Conservation (phyloP, 2,797 vertebrate genomes). For the Microcaecilia unicolor region DNA sequence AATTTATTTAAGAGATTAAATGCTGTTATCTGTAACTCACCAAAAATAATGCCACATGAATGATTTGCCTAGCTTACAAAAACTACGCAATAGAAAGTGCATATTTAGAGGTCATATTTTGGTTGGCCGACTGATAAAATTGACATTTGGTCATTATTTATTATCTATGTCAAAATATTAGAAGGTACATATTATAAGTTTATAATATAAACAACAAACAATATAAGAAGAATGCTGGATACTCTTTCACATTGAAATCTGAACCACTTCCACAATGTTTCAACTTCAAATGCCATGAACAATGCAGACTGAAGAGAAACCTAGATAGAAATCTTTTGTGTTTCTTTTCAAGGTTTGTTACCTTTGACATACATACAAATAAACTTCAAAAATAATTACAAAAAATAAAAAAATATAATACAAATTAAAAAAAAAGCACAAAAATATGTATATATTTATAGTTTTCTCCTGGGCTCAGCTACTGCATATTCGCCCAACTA, state of each 20-base stretch:
- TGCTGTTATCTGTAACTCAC: constrained; percentile 54
- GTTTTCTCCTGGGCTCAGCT: constrained; percentile 44
- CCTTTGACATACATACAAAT: constrained; percentile 40
- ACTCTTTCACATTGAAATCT: constrained; percentile 33
- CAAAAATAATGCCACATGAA: constrained; percentile 63
- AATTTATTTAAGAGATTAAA: constrained; percentile 56
- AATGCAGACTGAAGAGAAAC: constrained; percentile 44
- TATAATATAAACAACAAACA: constrained; percentile 21
- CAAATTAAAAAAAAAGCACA: too few species aligned
- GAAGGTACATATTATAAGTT: constrained; percentile 27
- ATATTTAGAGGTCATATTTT: constrained; percentile 53
- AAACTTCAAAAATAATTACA: constrained; percentile 52
- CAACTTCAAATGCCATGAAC: constrained; percentile 50
- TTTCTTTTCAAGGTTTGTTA: constrained; percentile 34
- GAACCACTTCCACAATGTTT: constrained; percentile 36
- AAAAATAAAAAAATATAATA: too few species aligned
- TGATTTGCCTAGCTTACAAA: constrained; percentile 65
- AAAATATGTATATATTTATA: too few species aligned
- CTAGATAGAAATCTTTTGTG: constrained; percentile 38
- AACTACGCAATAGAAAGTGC: constrained; percentile 66
- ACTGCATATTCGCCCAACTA: constrained; percentile 57
- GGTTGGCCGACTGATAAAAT: constrained; percentile 62
- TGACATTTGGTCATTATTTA: constrained; percentile 60
- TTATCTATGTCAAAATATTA: constrained; percentile 35
- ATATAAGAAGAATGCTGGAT: constrained; percentile 21